phyloP scores from a whole-genome alignment of 2,113 vertebrate genomes.

The Engraulis encrasicolus region DNA sequence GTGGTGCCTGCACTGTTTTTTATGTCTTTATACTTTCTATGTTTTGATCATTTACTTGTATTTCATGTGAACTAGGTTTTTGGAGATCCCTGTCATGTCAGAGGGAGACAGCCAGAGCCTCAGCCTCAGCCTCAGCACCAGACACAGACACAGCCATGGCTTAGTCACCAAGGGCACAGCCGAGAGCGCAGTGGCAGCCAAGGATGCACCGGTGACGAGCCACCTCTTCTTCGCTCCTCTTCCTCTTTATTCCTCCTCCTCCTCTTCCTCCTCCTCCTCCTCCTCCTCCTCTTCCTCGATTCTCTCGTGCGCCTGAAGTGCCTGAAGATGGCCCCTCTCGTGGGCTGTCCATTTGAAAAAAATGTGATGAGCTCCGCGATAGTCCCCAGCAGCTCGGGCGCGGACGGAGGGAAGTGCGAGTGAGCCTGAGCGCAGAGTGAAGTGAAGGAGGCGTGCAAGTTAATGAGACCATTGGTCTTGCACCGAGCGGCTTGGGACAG shows the following conservation, averaged over 20 bases:
- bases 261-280: conserved; percentile 37
- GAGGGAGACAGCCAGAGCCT: conserved; percentile 19
- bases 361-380: conserved; percentile 62
- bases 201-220: conserved; percentile 51
- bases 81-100: conserved; percentile 58
- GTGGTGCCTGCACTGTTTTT: conserved; percentile 38
- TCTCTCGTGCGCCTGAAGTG: conserved; percentile 36
- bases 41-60: too few relatives aligned
- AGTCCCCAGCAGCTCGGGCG: conserved; percentile 57
- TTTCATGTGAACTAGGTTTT: conserved; percentile 57
- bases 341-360: conserved; percentile 49
- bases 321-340: conserved; percentile 55
- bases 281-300: conserved; percentile 28
- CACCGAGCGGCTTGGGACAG: conserved; percentile 61
- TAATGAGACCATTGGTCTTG: conserved; percentile 70
- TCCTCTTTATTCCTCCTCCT: conserved; percentile 38
- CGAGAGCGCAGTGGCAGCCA: conserved; percentile 54
- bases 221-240: conserved; percentile 29
- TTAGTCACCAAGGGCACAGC: conserved; percentile 50
- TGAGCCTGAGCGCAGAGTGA: too few relatives aligned
- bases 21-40: too few relatives aligned
- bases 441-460: conserved; percentile 70
- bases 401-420: conserved; percentile 77
- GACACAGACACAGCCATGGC: not conserved
- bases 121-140: not conserved